These are phyloP conservation scores for Lycophotia porphyrea DNA, from an alignment of 2,888 invertebrate genomes.

Conservation along the genomic window DNA sequence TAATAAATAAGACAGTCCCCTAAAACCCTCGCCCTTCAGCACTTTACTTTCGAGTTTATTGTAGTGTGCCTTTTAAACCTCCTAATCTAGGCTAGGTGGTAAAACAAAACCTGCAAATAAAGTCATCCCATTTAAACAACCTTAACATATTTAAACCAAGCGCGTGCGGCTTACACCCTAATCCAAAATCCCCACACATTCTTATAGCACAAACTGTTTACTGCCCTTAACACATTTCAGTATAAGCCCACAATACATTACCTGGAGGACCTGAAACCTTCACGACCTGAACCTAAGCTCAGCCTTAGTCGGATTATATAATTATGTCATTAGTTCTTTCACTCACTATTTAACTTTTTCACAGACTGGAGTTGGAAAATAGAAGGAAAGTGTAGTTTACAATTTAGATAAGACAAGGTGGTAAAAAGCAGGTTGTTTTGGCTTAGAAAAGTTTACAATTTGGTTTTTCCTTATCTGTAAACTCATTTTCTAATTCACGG, in stretches of 20 bases:
- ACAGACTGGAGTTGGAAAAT: not conserved
- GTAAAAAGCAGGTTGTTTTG: not conserved
- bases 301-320: slow-evolving; percentile 8
- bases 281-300: slow-evolving; percentile 6
- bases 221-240: slow-evolving; percentile 39
- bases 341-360: slow-evolving; percentile 17
- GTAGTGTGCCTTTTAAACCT: not conserved
- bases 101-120: not conserved
- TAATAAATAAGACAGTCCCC: not conserved
- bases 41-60: not conserved
- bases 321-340: slow-evolving; percentile 40
- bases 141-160: not conserved
- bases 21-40: not conserved
- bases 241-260: slow-evolving; percentile 39
- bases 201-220: slow-evolving; percentile 21
- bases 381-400: not conserved
- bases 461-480: not conserved
- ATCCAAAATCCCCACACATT: slow-evolving; percentile 14
- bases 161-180: not conserved
- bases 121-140: not conserved
- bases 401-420: not conserved
- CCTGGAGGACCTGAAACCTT: slow-evolving; percentile 22
- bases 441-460: not conserved
- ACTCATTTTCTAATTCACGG: slow-evolving; percentile 1
- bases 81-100: not conserved